These are phyloP conservation scores for Nyctalus aviator DNA, from an alignment of 2,797 vertebrate genomes.

Conservation along the genomic window DNA sequence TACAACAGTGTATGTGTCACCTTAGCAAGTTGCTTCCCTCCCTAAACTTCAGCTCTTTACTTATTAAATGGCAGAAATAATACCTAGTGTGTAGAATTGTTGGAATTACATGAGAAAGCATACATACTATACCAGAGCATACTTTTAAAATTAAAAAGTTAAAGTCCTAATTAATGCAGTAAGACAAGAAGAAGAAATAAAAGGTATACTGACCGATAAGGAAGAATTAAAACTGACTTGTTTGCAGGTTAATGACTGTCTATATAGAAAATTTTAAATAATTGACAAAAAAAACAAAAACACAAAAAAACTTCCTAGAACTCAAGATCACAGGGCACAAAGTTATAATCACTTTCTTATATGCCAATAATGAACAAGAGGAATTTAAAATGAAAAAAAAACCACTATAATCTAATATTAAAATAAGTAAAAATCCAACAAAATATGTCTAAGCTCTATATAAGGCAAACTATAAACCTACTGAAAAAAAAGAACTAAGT, in stretches of 20 bases:
- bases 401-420: background rate
- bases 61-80: background rate
- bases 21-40: background rate
- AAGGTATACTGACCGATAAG: background rate
- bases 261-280: background rate
- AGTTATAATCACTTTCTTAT: background rate
- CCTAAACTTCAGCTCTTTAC: background rate
- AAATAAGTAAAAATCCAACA: background rate
- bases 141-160: slow-evolving; percentile 38
- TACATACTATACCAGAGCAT: background rate
- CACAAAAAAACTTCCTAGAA: background rate
- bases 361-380: background rate
- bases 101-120: background rate
- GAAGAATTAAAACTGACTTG: background rate
- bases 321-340: background rate
- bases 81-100: background rate
- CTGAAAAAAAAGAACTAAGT: background rate
- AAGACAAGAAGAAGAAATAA: background rate
- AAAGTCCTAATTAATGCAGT: background rate
- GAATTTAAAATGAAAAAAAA: slow-evolving; percentile 2
- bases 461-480: slow-evolving; percentile 25
- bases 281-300: background rate
- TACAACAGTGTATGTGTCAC: background rate
- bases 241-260: background rate
- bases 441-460: background rate